Conservation (phyloP, 1,140 invertebrate genomes). For the Drosophila insularis region DNA sequence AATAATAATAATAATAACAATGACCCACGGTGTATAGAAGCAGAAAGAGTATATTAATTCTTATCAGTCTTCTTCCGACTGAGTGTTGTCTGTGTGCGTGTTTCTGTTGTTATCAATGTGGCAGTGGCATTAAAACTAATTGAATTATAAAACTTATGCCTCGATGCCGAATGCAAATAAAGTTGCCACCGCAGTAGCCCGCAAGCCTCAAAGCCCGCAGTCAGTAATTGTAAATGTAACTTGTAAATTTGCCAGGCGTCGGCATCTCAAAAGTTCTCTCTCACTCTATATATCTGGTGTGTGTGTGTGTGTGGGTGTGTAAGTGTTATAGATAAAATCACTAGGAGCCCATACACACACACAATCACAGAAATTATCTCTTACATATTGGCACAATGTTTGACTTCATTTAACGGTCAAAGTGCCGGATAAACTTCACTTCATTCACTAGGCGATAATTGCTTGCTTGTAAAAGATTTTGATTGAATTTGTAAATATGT, state of each 20-base stretch:
- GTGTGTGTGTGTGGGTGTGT: neutral
- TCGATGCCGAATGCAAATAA: constrained; percentile 53
- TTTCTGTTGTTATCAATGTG: constrained; percentile 7
- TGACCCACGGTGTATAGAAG: constrained; percentile 33
- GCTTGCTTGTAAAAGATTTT: constrained; percentile 29
- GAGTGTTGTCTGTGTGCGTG: constrained; percentile 6
- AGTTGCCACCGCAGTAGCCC: constrained; percentile 9
- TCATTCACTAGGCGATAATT: constrained; percentile 42
- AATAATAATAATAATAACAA: constrained; percentile 13
- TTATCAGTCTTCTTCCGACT: constrained; percentile 42
- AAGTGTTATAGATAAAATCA: constrained; percentile 34
- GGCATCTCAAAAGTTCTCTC: constrained; percentile 7
- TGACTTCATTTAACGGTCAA: constrained; percentile 35
- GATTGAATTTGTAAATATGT: constrained; percentile 30
- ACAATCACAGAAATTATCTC: neutral
- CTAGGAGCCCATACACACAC: constrained; percentile 1
- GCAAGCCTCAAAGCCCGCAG: neutral
- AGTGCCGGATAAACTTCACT: constrained; percentile 30
- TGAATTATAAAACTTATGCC: constrained; percentile 62
- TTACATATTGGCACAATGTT: constrained; percentile 64
- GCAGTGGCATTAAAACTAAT: constrained; percentile 73
- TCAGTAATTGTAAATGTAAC: constrained; percentile 12
- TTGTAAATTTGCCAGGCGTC: constrained; percentile 3
- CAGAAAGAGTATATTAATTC: constrained; percentile 40
- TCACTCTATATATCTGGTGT: neutral